phyloP scores from a whole-genome alignment of 2,797 vertebrate species.

The Anguilla anguilla region DNA sequence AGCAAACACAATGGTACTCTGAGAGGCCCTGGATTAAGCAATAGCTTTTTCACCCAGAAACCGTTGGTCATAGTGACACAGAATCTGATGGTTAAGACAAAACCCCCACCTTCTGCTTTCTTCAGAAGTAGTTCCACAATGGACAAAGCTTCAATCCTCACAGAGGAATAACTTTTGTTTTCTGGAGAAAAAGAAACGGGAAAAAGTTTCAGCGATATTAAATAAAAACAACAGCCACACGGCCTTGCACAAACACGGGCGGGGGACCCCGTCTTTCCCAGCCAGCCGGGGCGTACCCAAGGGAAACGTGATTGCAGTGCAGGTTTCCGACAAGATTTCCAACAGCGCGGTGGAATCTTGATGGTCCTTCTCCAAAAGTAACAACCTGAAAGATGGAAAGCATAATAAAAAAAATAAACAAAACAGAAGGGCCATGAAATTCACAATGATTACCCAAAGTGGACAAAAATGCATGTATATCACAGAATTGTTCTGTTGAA shows the following conservation, averaged over 20 bases:
- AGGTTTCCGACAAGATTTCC: slow-evolving; percentile 88
- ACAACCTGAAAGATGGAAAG: slow-evolving; percentile 73
- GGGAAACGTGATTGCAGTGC: slow-evolving; percentile 85
- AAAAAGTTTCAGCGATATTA: neutral
- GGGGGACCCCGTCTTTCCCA: no score
- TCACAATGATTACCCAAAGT: neutral
- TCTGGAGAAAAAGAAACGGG: slow-evolving; percentile 69
- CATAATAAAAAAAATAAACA: neutral
- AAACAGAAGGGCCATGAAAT: neutral
- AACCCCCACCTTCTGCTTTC: slow-evolving; percentile 84
- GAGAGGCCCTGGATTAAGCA: neutral
- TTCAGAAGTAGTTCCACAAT: slow-evolving; percentile 90
- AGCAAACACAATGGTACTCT: neutral
- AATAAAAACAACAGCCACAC: neutral
- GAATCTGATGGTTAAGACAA: slow-evolving; percentile 11
- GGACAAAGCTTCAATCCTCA: slow-evolving; percentile 92
- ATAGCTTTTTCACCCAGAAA: neutral
- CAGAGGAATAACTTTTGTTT: slow-evolving; percentile 96
- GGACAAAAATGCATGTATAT: neutral
- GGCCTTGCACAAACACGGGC: neutral
- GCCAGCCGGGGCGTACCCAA: slow-evolving; percentile 77
- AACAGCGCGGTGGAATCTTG: slow-evolving; percentile 76
- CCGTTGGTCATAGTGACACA: neutral
- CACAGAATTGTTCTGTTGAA: neutral
- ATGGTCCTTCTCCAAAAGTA: slow-evolving; percentile 85